Evolutionary conservation across 2,113 vertebrate species (phyloP).

Genomic region (Rostratula benghalensis): DNA sequence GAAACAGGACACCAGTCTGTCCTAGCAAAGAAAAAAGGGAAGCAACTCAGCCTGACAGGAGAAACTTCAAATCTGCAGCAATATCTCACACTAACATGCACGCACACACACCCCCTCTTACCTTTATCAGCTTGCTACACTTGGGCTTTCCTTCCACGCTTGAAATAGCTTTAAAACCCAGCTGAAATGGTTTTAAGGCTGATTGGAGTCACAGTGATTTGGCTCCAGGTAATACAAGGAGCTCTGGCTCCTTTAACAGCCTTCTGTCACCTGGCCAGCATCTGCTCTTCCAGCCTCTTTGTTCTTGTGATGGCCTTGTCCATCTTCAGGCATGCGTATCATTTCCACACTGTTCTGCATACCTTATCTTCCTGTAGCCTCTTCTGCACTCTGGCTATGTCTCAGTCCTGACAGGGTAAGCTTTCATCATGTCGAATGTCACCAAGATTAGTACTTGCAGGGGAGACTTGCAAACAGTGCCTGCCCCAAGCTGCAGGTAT

Average conservation of each 20-base stretch:
- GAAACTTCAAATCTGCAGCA: background rate
- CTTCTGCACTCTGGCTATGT: accelerated
- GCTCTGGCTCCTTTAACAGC: background rate
- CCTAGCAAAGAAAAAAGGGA: background rate
- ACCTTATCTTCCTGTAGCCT: background rate
- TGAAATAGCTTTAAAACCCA: background rate
- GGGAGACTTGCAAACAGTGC: background rate
- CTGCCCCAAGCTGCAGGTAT: background rate
- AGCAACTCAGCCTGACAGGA: background rate
- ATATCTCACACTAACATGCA: background rate
- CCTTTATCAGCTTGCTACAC: background rate
- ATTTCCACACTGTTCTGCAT: background rate
- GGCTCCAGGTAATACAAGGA: background rate
- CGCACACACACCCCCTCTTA: background rate
- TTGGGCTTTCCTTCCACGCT: background rate
- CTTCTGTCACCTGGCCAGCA: background rate
- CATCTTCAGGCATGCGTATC: background rate
- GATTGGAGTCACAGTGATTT: background rate
- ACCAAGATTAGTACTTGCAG: background rate
- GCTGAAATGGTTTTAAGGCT: background rate
- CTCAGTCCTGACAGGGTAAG: background rate
- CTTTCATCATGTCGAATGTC: background rate
- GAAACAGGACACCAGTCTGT: background rate
- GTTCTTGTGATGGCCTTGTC: background rate
- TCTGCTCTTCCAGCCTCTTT: background rate